Evolutionary conservation across 2,113 vertebrate species (phyloP).

Genomic region (Noctilio leporinus): DNA sequence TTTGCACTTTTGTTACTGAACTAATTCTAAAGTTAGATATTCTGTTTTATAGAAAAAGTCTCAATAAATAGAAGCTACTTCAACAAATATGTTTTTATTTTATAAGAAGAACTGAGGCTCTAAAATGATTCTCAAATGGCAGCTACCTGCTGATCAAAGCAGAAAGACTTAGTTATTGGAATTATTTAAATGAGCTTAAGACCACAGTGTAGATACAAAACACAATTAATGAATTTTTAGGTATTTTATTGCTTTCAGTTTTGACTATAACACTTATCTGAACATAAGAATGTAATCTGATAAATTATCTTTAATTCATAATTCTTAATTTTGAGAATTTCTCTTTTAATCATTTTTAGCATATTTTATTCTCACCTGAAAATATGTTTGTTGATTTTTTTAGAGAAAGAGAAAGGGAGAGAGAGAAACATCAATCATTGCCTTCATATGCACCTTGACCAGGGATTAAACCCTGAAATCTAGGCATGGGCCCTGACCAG

Average conservation of each 20-base stretch:
- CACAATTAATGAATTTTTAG: neutral
- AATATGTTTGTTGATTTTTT: no score
- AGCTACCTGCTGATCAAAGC: neutral
- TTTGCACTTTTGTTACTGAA: neutral
- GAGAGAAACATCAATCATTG: no score
- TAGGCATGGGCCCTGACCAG: no score
- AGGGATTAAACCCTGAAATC: no score
- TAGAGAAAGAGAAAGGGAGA: no score
- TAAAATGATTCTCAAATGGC: neutral
- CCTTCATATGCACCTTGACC: no score
- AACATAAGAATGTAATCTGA: neutral
- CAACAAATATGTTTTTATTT: slow-evolving; percentile 12
- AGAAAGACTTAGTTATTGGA: neutral
- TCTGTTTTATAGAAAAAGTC: neutral
- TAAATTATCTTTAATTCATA: neutral
- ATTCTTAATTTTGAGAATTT: slow-evolving; percentile 28
- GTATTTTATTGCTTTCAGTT: neutral
- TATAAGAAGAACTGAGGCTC: neutral
- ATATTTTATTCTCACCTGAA: no score
- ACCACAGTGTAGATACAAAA: neutral
- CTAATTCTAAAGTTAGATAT: neutral
- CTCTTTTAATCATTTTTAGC: neutral
- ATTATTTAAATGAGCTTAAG: neutral
- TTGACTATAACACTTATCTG: neutral
- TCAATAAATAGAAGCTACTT: neutral